Percentiles rank a stretch among this genome's conserved stretches.
phyloP scores from a whole-genome alignment of 2,888 invertebrate genomes.

The Caenorhabditis sp. region DNA sequence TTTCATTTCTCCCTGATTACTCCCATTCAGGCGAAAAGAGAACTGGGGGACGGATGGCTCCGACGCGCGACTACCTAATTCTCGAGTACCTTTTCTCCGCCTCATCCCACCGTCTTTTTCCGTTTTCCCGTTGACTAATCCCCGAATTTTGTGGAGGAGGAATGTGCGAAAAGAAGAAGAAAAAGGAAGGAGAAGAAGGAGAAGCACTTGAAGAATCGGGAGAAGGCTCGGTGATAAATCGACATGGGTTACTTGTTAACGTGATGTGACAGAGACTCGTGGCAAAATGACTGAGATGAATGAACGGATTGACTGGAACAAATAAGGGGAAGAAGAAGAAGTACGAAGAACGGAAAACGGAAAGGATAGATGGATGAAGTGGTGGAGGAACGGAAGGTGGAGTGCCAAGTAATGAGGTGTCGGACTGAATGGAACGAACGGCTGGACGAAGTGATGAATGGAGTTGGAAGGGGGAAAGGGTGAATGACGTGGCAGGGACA shows the following conservation, averaged over 20 bases:
- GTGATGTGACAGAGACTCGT: background rate
- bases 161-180: no score
- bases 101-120: background rate
- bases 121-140: background rate
- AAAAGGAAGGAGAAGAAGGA: conserved; percentile 12
- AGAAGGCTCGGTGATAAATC: conserved; percentile 30
- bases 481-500: conserved; percentile 6
- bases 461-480: conserved; percentile 2
- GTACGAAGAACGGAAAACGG: no score
- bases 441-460: conserved; percentile 8
- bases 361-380: background rate
- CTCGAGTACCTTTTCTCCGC: background rate
- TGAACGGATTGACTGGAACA: no score
- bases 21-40: conserved; percentile 10
- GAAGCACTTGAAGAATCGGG: conserved; percentile 11
- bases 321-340: no score
- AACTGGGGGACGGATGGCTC: background rate
- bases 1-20: conserved; percentile 17
- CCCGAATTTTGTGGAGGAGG: conserved; percentile 32
- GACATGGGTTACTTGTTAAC: conserved; percentile 7
- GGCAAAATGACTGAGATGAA: background rate
- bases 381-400: background rate
- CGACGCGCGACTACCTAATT: conserved; percentile 10
- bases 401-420: background rate
- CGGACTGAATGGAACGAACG: conserved; percentile 15